Percentiles rank a stretch among this genome's conserved stretches.
phyloP scores from a whole-genome alignment of 1,140 invertebrate species.

The Formica exsecta region DNA sequence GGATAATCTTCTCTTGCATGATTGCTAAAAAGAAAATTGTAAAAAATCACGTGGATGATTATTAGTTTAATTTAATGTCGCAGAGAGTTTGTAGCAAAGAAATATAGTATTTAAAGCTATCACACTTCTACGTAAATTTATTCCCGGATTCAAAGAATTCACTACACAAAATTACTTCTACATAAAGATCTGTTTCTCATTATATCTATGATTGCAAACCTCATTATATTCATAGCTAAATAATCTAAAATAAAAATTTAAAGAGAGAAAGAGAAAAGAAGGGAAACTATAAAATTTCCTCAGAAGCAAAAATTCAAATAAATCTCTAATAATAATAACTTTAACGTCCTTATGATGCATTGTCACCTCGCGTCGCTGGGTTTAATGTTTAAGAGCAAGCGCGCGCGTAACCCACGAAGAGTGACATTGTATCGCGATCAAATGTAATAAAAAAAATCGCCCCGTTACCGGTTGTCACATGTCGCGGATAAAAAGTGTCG shows the following conservation, averaged over 20 bases:
- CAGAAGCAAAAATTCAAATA: not conserved
- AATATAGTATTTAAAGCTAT: no score
- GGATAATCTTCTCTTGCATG: constrained; percentile 9
- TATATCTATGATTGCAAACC: not conserved
- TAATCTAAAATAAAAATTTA: not conserved
- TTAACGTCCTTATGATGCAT: not conserved
- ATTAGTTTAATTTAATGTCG: constrained; percentile 9
- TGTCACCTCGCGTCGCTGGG: not conserved
- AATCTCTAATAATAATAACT: constrained; percentile 24
- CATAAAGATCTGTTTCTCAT: not conserved
- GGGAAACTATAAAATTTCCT: not conserved
- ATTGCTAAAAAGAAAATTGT: not conserved
- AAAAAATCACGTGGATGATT: not conserved
- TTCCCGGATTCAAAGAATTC: not conserved
- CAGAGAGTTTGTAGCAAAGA: not conserved
- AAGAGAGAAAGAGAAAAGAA: not conserved
- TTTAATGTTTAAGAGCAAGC: not conserved
- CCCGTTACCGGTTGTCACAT: constrained; percentile 21
- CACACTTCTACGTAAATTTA: not conserved
- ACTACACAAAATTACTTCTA: not conserved
- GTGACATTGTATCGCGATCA: not conserved
- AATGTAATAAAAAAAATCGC: constrained; percentile 9
- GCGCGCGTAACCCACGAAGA: not conserved
- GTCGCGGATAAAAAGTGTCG: constrained; percentile 25
- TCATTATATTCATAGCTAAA: not conserved